Base-by-base conservation (phyloP, 1,140 invertebrate genomes). In the Drosophila mayri region DNA sequence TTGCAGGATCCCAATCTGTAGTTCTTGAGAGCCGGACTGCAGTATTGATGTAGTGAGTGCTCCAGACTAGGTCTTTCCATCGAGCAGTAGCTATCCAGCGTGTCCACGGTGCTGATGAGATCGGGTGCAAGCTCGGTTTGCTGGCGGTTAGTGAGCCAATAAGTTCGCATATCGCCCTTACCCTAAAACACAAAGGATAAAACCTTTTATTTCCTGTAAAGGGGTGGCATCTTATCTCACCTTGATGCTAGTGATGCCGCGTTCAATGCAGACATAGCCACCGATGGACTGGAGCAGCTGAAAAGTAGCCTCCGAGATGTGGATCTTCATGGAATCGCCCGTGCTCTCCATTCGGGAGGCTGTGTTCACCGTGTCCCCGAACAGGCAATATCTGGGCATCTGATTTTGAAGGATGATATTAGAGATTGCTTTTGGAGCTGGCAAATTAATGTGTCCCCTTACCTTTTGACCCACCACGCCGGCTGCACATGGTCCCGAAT, bases 341-440 rank as follows among this genome's bases (percentile, higher is more conserved):
- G 96, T 96, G 46, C 96, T 97, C 93, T 99, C 97, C 97, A 99
- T 98, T 76, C 98, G 94, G 3, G 82, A 90, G 0, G 98, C 97
- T 12, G 97, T 98, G 92, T 99, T 99, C 14, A 99, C 97, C 1
- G 97, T 98, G 93, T 99, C 98, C 0, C 98, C 98, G 93, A 99
- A 99, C 2, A 98, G 93, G 91, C 97, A 98, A 93, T 98, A 98
- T 41, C 97, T 93, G 3, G 97, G 97, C 97, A 98, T 98, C 59
- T 96, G 96, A 52, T 12, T 37, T 47, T 20, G 0, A 16, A 3
- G 22, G 37, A 32, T 11, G 50, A 10, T 11, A 44, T 50, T 1
- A 43, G n/a, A 25, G 16, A 25, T 30, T 12, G 9, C 10, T 8
- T 10, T 12, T 1, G 11, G 0, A 12, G 16, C 20, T 30, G 6